Percentiles rank a stretch among this genome's conserved stretches.
These are phyloP conservation scores for Falco rusticolus DNA, from an alignment of 2,797 vertebrate species.

Conservation along the genomic window DNA sequence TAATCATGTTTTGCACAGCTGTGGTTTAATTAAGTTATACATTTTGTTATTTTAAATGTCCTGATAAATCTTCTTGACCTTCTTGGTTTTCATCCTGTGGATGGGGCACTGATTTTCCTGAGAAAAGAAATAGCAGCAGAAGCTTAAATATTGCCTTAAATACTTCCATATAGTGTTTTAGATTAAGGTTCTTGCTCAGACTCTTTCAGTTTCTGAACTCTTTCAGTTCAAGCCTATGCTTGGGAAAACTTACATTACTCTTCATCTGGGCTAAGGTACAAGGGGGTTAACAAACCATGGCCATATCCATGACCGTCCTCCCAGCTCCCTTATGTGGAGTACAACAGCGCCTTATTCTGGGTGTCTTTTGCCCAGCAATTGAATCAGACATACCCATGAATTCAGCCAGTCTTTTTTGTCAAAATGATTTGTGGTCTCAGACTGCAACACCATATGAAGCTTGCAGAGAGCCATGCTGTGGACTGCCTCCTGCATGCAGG, in stretches of 20 bases:
- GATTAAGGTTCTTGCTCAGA: not conserved
- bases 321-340: not conserved
- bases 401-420: not conserved
- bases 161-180: not conserved
- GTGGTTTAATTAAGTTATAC: not conserved
- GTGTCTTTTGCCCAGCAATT: not conserved
- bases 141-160: not conserved
- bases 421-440: not conserved
- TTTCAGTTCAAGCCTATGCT: not conserved
- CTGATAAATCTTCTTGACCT: not conserved
- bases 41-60: not conserved
- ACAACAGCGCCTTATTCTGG: not conserved
- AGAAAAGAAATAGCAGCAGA: not conserved
- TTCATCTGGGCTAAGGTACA: not conserved
- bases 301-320: accelerated
- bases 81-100: not conserved
- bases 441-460: not conserved
- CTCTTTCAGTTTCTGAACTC: not conserved
- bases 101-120: not conserved
- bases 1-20: not conserved
- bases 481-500: not conserved
- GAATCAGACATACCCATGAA: not conserved
- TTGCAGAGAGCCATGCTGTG: accelerated
- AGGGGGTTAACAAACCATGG: not conserved
- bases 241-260: not conserved